Conservation (phyloP, 2,888 invertebrate species). For the Ptychoptera albimana region DNA sequence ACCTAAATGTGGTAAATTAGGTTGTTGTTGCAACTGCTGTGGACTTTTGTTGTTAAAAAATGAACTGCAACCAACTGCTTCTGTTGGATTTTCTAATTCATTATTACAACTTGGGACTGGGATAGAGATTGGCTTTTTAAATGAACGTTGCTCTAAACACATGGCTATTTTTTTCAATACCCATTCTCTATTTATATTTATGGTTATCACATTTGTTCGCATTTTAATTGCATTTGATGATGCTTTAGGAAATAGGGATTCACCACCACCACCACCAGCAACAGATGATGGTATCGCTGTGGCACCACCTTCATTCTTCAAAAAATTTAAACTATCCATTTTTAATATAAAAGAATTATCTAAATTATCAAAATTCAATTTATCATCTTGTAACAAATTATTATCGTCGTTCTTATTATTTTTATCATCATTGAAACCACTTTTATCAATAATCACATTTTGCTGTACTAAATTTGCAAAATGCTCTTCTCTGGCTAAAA, state of each 20-base stretch:
- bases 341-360: conserved; percentile 5
- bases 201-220: conserved; percentile 7
- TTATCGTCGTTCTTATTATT: conserved; percentile 1
- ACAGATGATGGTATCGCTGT: background rate
- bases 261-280: conserved; percentile 1
- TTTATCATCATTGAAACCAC: background rate
- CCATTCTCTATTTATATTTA: conserved; percentile 62
- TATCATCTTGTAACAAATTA: conserved; percentile 4
- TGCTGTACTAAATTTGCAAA: conserved; percentile 32
- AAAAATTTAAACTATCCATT: conserved; percentile 2
- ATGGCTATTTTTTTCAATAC: conserved; percentile 86
- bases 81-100: background rate
- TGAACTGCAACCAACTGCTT: background rate
- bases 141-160: conserved; percentile 75
- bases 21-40: conserved; percentile 3
- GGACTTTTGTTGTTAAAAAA: conserved; percentile 1
- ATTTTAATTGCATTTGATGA: background rate
- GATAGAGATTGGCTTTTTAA: conserved; percentile 37
- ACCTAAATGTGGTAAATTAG: conserved; percentile 31
- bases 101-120: conserved; percentile 3
- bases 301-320: background rate
- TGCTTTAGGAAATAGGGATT: background rate
- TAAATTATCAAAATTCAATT: conserved; percentile 2
- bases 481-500: conserved; percentile 30
- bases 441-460: conserved; percentile 18